phyloP scores from a whole-genome alignment of 2,113 vertebrate genomes.

The Protobothrops mucrosquamatus region DNA sequence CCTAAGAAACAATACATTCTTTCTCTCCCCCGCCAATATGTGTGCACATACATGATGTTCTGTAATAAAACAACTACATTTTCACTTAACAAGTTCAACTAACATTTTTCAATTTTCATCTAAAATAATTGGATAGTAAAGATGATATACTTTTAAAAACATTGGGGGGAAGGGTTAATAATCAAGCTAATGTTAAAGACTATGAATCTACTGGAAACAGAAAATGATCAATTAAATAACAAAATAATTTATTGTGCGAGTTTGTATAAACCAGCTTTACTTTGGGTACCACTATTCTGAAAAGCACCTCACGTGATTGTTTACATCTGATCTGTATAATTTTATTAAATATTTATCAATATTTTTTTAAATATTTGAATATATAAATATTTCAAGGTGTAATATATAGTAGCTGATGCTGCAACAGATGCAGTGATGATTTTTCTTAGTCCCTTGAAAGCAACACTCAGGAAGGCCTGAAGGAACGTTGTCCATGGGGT shows the following conservation, averaged over 20 bases:
- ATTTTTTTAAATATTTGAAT: no score
- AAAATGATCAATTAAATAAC: neutral
- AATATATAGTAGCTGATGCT: neutral
- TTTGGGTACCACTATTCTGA: no score
- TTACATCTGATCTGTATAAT: no score
- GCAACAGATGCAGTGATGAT: neutral
- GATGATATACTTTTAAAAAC: neutral
- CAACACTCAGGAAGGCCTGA: no score
- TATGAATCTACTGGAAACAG: conserved; percentile 3
- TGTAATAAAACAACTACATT: neutral
- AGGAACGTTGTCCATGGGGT: no score
- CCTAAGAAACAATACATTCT: neutral
- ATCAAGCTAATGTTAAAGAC: neutral
- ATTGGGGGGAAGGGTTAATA: neutral
- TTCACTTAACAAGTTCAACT: neutral
- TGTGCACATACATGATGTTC: neutral
- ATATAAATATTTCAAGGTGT: no score
- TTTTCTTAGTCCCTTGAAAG: neutral
- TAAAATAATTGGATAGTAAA: neutral
- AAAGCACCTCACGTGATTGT: no score
- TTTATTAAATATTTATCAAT: no score
- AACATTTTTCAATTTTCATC: no score
- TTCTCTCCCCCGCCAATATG: rapidly evolving
- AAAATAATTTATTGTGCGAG: neutral
- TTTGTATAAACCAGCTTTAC: neutral